Conservation (phyloP, 2,113 vertebrate genomes). For the Apodemus speciosus region DNA sequence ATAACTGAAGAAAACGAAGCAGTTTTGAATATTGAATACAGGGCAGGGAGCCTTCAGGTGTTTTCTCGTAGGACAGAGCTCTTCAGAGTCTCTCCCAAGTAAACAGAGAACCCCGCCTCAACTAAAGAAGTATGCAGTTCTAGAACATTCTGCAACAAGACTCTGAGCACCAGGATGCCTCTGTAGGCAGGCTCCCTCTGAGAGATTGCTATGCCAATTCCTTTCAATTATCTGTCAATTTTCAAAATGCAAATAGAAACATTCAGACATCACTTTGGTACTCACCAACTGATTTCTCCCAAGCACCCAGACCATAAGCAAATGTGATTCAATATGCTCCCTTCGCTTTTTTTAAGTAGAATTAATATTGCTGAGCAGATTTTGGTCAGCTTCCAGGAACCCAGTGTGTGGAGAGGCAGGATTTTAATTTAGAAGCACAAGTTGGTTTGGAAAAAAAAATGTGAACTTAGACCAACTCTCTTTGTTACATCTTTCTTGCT, state of each 20-base stretch:
- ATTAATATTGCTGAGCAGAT: slow-evolving; percentile 67
- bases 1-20: fast-evolving
- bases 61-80: neutral
- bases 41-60: fast-evolving
- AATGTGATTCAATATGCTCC: slow-evolving; percentile 61
- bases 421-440: slow-evolving; percentile 76
- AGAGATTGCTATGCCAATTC: slow-evolving; percentile 72
- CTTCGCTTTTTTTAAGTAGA: slow-evolving; percentile 64
- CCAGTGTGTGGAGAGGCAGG: slow-evolving; percentile 56
- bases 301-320: slow-evolving; percentile 67
- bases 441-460: slow-evolving; percentile 50
- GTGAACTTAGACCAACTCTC: slow-evolving; percentile 71
- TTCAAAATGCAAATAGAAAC: slow-evolving; percentile 75
- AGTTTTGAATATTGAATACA: fast-evolving
- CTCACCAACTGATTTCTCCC: slow-evolving; percentile 65
- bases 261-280: slow-evolving; percentile 71
- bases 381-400: slow-evolving; percentile 73
- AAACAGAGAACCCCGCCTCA: slow-evolving; percentile 33
- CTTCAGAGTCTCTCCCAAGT: neutral
- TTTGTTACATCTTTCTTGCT: slow-evolving; percentile 72
- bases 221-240: slow-evolving; percentile 82
- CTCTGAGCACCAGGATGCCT: neutral
- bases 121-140: slow-evolving; percentile 25
- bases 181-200: slow-evolving; percentile 77
- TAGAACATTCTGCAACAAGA: slow-evolving; percentile 61